These are phyloP conservation scores for Lycodopsis pacificus DNA, from an alignment of 2,797 vertebrate species.

Conservation along the genomic window DNA sequence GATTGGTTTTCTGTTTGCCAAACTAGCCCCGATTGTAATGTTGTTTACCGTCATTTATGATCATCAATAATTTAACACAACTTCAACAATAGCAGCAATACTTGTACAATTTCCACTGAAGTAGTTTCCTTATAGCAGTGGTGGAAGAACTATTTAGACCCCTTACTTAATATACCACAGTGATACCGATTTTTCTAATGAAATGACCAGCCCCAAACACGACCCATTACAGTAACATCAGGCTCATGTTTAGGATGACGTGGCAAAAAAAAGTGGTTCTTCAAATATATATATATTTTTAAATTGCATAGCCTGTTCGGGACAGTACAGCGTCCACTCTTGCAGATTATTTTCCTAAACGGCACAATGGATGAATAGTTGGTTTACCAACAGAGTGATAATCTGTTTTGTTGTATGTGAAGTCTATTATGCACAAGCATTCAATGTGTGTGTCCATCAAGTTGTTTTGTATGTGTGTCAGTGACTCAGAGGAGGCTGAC, in stretches of 20 bases:
- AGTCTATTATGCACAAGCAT: not conserved
- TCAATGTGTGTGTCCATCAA: not conserved
- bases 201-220: not conserved
- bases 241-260: not conserved
- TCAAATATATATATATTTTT: not conserved
- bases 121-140: not conserved
- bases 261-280: not conserved
- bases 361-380: conserved; percentile 1
- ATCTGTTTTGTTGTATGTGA: conserved; percentile 1
- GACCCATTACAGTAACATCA: not conserved
- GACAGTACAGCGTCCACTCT: not conserved
- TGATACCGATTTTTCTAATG: not conserved
- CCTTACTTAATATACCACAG: not conserved
- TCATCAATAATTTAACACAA: not conserved
- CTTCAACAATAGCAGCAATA: conserved; percentile 5
- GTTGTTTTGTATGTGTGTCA: conserved; percentile 54
- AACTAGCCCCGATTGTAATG: conserved; percentile 11
- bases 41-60: conserved; percentile 5
- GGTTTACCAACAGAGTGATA: conserved; percentile 4
- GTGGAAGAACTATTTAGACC: not conserved
- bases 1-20: not conserved
- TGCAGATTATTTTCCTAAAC: conserved; percentile 19
- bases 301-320: not conserved
- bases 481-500: conserved; percentile 66
- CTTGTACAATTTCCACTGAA: not conserved